These are phyloP conservation scores for Drosophila mauritiana DNA, from an alignment of 1,140 invertebrate genomes.

Conservation along the genomic window DNA sequence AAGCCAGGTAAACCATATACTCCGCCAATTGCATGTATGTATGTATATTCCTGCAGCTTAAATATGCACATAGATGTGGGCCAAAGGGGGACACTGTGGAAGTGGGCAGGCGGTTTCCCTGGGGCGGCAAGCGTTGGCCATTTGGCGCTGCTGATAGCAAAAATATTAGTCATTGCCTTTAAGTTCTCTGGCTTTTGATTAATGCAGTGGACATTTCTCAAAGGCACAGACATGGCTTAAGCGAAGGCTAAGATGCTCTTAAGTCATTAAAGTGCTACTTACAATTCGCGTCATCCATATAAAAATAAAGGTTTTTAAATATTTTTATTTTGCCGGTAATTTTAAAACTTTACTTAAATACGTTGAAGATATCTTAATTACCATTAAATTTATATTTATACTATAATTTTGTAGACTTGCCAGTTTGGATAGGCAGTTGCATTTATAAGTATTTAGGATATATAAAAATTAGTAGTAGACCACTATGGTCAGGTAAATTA, in stretches of 20 bases:
- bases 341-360: too few relatives aligned
- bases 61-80: conserved; percentile 36
- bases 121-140: conserved; percentile 49
- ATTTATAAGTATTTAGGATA: too few relatives aligned
- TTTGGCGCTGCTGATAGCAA: conserved; percentile 66
- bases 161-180: conserved; percentile 76
- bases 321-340: too few relatives aligned
- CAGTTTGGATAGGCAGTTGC: too few relatives aligned
- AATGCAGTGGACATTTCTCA: conserved; percentile 16
- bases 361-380: too few relatives aligned
- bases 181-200: conserved; percentile 60
- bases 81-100: neutral
- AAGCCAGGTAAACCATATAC: conserved; percentile 44
- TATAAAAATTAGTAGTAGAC: too few relatives aligned
- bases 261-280: too few relatives aligned
- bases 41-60: conserved; percentile 8
- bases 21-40: conserved; percentile 41
- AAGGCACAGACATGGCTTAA: neutral
- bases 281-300: too few relatives aligned
- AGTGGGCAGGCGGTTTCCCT: neutral
- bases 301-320: too few relatives aligned
- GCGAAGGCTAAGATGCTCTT: neutral
- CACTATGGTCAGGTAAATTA: too few relatives aligned
- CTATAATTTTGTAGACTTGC: too few relatives aligned
- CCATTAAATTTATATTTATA: too few relatives aligned